These are phyloP conservation scores for Lagorchestes hirsutus DNA, from an alignment of 2,797 vertebrate species.

Conservation along the genomic window DNA sequence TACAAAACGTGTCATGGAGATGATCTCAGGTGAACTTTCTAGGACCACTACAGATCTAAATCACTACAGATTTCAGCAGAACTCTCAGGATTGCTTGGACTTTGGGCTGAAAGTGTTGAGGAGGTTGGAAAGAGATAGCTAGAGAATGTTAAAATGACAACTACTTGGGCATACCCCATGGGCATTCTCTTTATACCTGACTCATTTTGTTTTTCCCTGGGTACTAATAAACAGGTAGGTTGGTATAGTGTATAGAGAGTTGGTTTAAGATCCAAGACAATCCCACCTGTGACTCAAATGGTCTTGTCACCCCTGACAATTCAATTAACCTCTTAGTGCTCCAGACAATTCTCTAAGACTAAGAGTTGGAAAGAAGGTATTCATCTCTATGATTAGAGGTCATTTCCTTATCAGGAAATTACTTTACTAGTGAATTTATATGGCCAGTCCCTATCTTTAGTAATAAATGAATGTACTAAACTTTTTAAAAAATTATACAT, in stretches of 20 bases:
- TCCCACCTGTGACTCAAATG: not conserved
- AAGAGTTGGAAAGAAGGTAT: not conserved
- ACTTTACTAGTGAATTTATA: not conserved
- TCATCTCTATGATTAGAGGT: not conserved
- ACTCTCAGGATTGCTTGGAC: not conserved
- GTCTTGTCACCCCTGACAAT: not conserved
- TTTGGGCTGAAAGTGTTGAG: not conserved
- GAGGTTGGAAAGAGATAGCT: not conserved
- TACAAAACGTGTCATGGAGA: not conserved
- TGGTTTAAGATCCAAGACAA: not conserved
- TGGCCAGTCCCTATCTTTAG: not conserved
- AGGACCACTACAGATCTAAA: not conserved
- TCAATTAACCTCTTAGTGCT: not conserved
- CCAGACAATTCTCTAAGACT: too few species aligned
- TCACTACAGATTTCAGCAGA: not conserved
- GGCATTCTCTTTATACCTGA: not conserved
- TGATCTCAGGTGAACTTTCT: not conserved
- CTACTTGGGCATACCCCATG: not conserved
- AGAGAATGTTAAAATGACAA: not conserved
- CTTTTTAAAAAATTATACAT: not conserved
- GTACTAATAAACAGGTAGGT: not conserved
- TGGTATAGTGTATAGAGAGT: not conserved
- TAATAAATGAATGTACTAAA: not conserved
- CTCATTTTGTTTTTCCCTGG: not conserved
- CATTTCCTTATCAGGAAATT: not conserved